Base-by-base conservation (phyloP, 2,797 vertebrate species). In the Erpetoichthys calabaricus region DNA sequence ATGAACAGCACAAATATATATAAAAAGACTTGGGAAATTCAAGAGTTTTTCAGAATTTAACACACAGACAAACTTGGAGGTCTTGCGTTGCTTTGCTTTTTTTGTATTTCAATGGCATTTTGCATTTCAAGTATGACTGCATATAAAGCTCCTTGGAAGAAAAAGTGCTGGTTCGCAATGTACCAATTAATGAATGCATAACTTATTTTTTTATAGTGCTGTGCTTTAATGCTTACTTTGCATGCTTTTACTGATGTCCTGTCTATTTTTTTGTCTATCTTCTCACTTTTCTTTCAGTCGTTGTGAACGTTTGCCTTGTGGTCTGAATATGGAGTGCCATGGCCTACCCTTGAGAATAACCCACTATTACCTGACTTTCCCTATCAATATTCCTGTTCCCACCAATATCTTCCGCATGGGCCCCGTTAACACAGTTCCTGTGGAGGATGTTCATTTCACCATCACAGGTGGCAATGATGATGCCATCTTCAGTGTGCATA, bases 221-320 rank as follows among this genome's bases (percentile, higher is more conserved):
- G 61, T 62, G 63, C 68, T 75, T 42, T 75, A 68, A 68, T 8
- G 63, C 79, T 75, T 67, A 71, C 80, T 76, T 62, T 60, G 59
- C 53, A 49, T 56, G 55, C 56, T 54, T 7, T 65, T 65, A 6
- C 81, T 87, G 82, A 86, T 70, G 65, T 71, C 67, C 67, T 49
- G 47, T 47, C 47, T 49, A 7, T 49, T n/a, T 49, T 49, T 7
- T 49, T 49, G 7, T 49, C n/a, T 75, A 43, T 79, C 68, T 81
- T 80, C 72, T 80, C 81, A 73, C 81, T 83, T 86, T 73, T 85
- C 82, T 90, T 90, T 80, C 94, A 98, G 96, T 86, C 91, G 91
- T 89, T 99, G 96, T 50, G 95, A 99, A 80, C 95, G 92, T 87
- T 93, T 98, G 91, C 87, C 91, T 89, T 98, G 96, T 87, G 88